phyloP scores from a whole-genome alignment of 2,113 vertebrate genomes.

The Tricholaema leucomelas region DNA sequence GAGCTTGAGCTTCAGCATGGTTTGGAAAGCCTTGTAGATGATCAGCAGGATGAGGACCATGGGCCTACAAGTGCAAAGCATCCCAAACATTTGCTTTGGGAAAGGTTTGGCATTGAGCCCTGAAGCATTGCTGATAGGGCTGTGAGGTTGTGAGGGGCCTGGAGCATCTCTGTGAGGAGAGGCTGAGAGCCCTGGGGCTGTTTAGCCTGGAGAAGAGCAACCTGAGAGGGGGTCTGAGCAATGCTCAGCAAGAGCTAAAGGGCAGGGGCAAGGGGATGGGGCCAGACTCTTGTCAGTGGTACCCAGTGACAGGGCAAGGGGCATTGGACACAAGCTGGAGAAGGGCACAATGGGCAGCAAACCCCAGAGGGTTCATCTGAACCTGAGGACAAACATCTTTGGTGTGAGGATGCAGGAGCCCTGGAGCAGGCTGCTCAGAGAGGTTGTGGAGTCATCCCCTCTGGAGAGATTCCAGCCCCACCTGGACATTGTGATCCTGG shows the following conservation, averaged over 20 bases:
- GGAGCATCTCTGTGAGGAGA: neutral
- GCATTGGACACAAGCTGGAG: no score
- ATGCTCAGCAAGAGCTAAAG: neutral
- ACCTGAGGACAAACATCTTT: no score
- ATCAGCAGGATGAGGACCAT: neutral
- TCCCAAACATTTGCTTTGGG: neutral
- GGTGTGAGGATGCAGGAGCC: no score
- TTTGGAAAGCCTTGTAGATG: neutral
- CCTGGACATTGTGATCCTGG: no score
- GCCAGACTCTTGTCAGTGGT: no score
- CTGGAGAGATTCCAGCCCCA: no score
- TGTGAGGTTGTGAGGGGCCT: neutral
- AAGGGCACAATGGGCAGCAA: no score
- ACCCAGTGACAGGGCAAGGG: no score
- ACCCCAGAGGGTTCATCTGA: no score
- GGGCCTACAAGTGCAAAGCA: neutral
- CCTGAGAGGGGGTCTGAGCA: neutral
- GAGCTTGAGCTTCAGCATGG: neutral
- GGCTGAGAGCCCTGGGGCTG: neutral
- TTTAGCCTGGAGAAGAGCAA: neutral
- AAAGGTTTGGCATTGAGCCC: neutral
- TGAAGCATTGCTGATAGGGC: neutral
- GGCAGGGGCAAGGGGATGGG: neutral
- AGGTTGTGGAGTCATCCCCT: no score
- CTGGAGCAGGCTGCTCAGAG: no score